Percentiles rank a stretch among this genome's conserved stretches.
Conservation (phyloP, 2,888 invertebrate species). For the Cerastis rubricosa region DNA sequence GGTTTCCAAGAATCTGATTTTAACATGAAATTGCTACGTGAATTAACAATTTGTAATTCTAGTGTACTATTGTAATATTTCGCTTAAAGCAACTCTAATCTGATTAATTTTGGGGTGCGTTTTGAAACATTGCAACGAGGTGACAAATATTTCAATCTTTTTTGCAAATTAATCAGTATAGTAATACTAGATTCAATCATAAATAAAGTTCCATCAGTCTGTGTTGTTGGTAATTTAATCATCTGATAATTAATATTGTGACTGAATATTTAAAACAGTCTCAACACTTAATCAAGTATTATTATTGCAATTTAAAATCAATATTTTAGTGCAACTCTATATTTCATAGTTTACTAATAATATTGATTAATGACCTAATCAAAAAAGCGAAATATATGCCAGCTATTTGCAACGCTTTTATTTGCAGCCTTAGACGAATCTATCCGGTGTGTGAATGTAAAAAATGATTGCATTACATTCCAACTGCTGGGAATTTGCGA, state of each 20-base stretch:
- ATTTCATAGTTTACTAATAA: neutral
- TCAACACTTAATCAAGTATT: neutral
- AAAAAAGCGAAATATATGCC: neutral
- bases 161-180: neutral
- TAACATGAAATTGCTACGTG: neutral
- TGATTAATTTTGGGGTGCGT: neutral
- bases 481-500: neutral
- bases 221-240: neutral
- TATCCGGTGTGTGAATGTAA: slow-evolving; percentile 1
- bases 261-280: neutral
- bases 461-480: neutral
- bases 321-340: neutral
- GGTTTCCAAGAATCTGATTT: slow-evolving; percentile 14
- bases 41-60: neutral
- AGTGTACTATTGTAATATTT: neutral
- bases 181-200: neutral
- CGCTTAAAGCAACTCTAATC: neutral
- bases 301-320: neutral
- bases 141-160: neutral
- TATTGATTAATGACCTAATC: neutral
- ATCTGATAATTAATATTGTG: neutral
- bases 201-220: neutral
- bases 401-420: neutral
- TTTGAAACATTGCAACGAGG: neutral
- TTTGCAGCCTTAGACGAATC: neutral